Evolutionary conservation across 2,888 invertebrate genomes (phyloP).

Genomic region (Monopis laevigella): DNA sequence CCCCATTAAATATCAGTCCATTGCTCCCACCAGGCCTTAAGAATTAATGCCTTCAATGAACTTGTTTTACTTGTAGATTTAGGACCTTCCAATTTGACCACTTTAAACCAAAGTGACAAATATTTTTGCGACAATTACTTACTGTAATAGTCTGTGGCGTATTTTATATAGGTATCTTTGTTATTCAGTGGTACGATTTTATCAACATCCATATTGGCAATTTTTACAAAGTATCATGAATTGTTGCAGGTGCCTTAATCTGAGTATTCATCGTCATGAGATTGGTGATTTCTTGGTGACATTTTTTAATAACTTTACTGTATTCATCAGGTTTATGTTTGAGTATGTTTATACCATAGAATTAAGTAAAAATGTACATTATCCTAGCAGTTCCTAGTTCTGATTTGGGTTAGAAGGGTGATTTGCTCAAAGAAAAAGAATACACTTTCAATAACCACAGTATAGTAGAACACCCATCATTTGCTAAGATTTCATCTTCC

Average conservation of each 20-base stretch:
- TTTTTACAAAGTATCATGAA: conserved; percentile 70
- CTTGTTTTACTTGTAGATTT: conserved; percentile 87
- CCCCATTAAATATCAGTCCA: conserved; percentile 98
- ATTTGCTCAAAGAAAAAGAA: conserved; percentile 54
- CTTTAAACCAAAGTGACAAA: no score
- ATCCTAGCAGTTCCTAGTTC: conserved; percentile 72
- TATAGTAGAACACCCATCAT: conserved; percentile 82
- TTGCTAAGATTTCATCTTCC: conserved; percentile 87
- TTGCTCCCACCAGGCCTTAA: conserved; percentile 93
- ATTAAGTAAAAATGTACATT: conserved; percentile 73
- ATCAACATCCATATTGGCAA: conserved; percentile 70
- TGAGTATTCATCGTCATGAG: conserved; percentile 67
- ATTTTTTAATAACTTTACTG: conserved; percentile 75
- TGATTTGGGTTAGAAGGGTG: conserved; percentile 55
- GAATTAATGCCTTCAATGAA: conserved; percentile 79
- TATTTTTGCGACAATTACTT: no score
- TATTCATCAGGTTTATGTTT: conserved; percentile 80
- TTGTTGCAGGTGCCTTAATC: conserved; percentile 62
- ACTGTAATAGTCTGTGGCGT: no score
- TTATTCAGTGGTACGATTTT: conserved; percentile 65
- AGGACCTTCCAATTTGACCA: conserved; percentile 72
- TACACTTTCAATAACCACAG: conserved; percentile 85
- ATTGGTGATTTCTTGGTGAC: conserved; percentile 75
- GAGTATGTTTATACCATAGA: conserved; percentile 78
- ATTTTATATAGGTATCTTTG: no score